A percentile compares a stretch with the other conserved stretches of the same genome.
Evolutionary conservation across 2,113 vertebrate species (phyloP).

Genomic region (Apodemus sylvaticus): DNA sequence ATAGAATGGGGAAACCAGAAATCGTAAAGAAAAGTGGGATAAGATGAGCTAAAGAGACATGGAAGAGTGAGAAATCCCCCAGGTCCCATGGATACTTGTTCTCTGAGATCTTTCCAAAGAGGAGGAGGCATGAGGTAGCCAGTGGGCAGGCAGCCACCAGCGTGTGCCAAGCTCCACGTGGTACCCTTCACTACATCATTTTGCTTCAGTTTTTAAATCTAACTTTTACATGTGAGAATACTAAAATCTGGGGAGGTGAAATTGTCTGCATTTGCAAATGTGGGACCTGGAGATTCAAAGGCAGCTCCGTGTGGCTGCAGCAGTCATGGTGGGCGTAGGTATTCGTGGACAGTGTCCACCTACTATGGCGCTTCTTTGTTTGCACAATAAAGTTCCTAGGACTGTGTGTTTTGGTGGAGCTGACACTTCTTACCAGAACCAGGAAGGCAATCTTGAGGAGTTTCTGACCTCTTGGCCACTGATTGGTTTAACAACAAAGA

Average conservation of each 20-base stretch:
- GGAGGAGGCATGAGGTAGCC: neutral
- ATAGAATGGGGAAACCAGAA: conserved; percentile 29
- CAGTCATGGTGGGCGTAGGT: too few relatives aligned
- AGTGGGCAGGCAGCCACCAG: neutral
- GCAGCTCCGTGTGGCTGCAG: neutral
- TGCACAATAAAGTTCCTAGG: neutral
- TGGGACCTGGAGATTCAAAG: neutral
- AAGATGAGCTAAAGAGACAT: neutral
- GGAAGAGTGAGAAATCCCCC: neutral
- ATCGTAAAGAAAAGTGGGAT: conserved; percentile 44
- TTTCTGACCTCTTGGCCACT: neutral
- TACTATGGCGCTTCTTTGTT: neutral
- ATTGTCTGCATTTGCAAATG: neutral
- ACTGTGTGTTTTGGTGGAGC: neutral
- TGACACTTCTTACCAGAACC: neutral
- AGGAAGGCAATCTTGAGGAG: neutral
- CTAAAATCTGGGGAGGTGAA: neutral
- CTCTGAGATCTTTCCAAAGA: neutral
- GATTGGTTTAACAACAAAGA: neutral
- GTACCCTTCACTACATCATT: neutral
- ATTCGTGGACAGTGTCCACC: too few relatives aligned
- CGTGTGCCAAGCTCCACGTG: neutral
- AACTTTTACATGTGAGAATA: neutral
- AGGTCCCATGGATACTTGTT: neutral
- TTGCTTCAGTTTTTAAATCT: neutral